Evolutionary conservation across 2,797 vertebrate species (phyloP).

Genomic region (Squalus acanthias): DNA sequence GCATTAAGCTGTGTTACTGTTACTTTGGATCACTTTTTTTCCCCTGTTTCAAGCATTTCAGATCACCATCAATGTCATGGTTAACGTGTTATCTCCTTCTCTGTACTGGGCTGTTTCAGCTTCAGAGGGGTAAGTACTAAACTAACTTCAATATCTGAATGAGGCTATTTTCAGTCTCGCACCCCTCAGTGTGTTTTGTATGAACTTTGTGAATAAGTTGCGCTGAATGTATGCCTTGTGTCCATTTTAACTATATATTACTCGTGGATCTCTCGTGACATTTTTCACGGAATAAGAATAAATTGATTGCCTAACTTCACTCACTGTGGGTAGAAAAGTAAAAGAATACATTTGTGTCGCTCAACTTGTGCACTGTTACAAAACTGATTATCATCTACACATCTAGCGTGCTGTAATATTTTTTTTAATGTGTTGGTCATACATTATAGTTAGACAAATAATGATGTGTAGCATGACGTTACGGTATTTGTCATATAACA

Average conservation of each 20-base stretch:
- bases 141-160: background rate
- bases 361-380: background rate
- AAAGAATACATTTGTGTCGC: background rate
- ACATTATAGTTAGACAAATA: background rate
- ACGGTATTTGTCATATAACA: background rate
- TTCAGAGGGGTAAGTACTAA: background rate
- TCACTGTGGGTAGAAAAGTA: background rate
- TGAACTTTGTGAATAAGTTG: background rate
- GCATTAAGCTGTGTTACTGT: background rate
- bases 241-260: background rate
- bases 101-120: background rate
- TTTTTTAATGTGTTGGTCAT: background rate
- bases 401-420: background rate
- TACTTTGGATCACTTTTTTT: background rate
- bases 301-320: background rate
- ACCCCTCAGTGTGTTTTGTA: background rate
- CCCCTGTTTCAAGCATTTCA: background rate
- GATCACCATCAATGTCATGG: background rate
- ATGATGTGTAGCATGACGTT: background rate
- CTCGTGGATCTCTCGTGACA: no score
- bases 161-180: background rate
- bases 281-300: background rate
- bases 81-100: background rate
- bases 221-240: background rate
- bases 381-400: background rate